A percentile compares a stretch with the other conserved stretches of the same genome.
These are phyloP conservation scores for Rhabditoides inermis DNA, from an alignment of 2,888 invertebrate species.

Conservation along the genomic window DNA sequence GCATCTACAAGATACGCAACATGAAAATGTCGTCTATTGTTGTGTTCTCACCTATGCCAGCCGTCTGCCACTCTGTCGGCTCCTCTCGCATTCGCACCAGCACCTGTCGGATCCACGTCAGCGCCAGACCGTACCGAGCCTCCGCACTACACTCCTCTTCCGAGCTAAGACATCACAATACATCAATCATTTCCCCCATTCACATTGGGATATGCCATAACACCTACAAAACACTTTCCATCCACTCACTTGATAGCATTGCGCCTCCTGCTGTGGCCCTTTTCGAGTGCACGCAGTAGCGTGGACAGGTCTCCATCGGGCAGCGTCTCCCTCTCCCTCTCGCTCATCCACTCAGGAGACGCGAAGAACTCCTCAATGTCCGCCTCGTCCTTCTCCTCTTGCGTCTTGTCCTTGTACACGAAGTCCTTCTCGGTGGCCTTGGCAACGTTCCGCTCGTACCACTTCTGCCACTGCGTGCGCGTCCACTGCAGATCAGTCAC, in stretches of 20 bases:
- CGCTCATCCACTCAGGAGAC: not conserved
- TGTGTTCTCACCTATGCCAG: not conserved
- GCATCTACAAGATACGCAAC: constrained; percentile 7
- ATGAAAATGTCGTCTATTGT: no score
- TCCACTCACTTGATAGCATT: no score
- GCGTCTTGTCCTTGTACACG: constrained; percentile 33
- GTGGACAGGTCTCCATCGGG: constrained; percentile 16
- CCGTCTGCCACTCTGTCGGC: constrained; percentile 4
- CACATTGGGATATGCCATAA: not conserved
- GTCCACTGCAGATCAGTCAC: constrained; percentile 25
- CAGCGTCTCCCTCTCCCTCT: constrained; percentile 16
- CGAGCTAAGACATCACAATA: no score
- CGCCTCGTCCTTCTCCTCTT: constrained; percentile 31
- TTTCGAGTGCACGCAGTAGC: constrained; percentile 18
- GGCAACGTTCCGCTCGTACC: constrained; percentile 27
- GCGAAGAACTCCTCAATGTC: constrained; percentile 22
- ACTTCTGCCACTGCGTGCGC: constrained; percentile 30
- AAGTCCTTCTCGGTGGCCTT: constrained; percentile 33
- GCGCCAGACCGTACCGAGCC: constrained; percentile 17
- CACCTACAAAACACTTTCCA: not conserved
- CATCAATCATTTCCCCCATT: no score
- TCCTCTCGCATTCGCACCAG: constrained; percentile 15
- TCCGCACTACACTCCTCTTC: no score
- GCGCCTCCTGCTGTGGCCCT: constrained; percentile 2
- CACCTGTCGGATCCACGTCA: constrained; percentile 24